Evolutionary conservation across 1,140 invertebrate genomes (phyloP), one percentile per base, ranked within the genome.

Genomic region (Augochlora pura): DNA sequence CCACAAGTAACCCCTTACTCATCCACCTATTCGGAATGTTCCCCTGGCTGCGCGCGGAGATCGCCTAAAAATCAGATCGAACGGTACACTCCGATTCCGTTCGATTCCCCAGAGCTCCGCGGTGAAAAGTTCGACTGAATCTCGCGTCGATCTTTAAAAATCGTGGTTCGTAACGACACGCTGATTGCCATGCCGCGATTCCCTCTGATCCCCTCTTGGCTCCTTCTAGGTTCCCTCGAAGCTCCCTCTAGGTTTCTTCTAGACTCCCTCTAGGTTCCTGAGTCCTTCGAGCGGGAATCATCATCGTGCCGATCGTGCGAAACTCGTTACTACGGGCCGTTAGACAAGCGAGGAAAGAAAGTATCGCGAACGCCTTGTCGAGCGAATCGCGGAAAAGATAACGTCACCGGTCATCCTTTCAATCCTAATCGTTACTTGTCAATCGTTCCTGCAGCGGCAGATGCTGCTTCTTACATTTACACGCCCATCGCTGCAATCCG

Each of bases 61-160:
- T n/a, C n/a, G 54, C 54, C 54, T n/a, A 57, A 57, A 57, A 57
- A 57, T 57, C 54, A 57, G 54, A 57, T 57, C 54, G 54, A 57
- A 57, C 54, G 54, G 54, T 57, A 57, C n/a, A 18, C 54, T 57
- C 5, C n/a, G 54, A 57, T 57, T 57, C 54, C 54, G 54, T 57
- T 57, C 54, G 54, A 57, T 57, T 9, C 54, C 6, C 54, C 21
- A 21, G 18, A 5, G 18, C 21, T 10, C 42, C 9, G 10, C 42
- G 54, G 8, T n/a, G 18, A n/a, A 57, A 57, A 57, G 54, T n/a
- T 8, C 54, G 54, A 57, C 54, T 21, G 54, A n/a, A 57, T 57
- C 54, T 21, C 54, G 21, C 21, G 54, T 2, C 21, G 54, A 57
- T 57, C 54, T 57, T n/a, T n/a, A 57, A 57, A 57, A 57, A 57